Conservation (phyloP, 1,140 invertebrate species). For the Pantala flavescens region DNA sequence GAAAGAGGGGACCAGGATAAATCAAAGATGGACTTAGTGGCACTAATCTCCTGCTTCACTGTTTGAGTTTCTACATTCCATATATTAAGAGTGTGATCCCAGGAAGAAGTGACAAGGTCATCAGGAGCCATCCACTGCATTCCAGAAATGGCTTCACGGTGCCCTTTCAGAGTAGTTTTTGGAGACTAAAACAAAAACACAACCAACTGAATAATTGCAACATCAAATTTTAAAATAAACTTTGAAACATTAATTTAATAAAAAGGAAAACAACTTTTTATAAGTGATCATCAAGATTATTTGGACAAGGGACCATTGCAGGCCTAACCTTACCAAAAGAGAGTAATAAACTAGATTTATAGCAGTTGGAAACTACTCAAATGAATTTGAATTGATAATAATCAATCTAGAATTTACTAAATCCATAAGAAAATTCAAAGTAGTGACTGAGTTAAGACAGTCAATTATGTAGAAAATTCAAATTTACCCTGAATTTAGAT, state of each 20-base stretch:
- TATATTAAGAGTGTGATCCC: conserved; percentile 90
- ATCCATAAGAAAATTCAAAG: no score
- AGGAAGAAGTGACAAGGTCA: conserved; percentile 73
- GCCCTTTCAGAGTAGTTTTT: conserved; percentile 78
- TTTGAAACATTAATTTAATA: background rate
- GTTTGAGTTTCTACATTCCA: conserved; percentile 87
- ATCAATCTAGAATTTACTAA: no score
- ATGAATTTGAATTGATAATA: no score
- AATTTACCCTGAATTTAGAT: conserved; percentile 32
- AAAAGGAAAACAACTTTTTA: background rate
- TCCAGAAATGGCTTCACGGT: conserved; percentile 79
- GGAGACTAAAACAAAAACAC: conserved; percentile 51
- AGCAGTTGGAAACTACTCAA: no score
- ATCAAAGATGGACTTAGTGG: conserved; percentile 86
- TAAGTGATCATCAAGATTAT: no score
- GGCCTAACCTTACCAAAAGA: no score
- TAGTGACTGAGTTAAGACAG: no score
- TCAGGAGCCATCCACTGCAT: conserved; percentile 69
- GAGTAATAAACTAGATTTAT: no score
- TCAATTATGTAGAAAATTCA: background rate
- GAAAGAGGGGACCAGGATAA: conserved; percentile 70
- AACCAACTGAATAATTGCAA: conserved; percentile 14
- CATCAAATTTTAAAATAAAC: background rate
- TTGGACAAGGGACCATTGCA: no score
- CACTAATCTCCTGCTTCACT: conserved; percentile 68